phyloP scores from a whole-genome alignment of 2,113 vertebrate genomes.

The Phyllostomus hastatus region DNA sequence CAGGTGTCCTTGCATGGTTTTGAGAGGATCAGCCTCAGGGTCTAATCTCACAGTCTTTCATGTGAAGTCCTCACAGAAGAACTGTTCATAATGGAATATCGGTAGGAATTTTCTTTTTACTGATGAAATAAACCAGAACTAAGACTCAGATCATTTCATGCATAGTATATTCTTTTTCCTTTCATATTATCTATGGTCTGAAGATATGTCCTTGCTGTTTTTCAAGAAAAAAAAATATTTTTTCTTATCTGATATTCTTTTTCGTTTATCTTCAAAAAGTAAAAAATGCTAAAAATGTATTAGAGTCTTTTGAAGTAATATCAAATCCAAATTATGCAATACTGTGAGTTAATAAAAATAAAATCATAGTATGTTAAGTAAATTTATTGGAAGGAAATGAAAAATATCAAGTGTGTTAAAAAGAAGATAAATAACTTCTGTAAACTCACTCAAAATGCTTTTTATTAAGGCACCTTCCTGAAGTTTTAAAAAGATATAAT shows the following conservation, averaged over 20 bases:
- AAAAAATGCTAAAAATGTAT: background rate
- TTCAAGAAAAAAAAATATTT: background rate
- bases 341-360: background rate
- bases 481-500: background rate
- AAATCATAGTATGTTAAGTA: background rate
- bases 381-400: background rate
- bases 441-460: background rate
- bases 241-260: background rate
- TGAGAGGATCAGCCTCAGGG: background rate
- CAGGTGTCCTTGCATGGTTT: background rate
- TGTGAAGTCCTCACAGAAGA: background rate
- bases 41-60: slow-evolving; percentile 30
- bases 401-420: background rate
- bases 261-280: background rate
- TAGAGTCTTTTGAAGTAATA: background rate
- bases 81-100: background rate
- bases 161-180: background rate
- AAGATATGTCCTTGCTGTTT: background rate
- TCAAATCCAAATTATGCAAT: background rate
- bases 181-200: background rate
- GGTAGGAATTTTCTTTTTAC: slow-evolving; percentile 47
- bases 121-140: slow-evolving; percentile 56
- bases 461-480: background rate
- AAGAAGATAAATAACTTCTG: background rate
- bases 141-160: slow-evolving; percentile 29